Evolutionary conservation across 2,113 vertebrate genomes (phyloP), one percentile per base, ranked within the genome.

Genomic region (Hippoglossus stenolepis): DNA sequence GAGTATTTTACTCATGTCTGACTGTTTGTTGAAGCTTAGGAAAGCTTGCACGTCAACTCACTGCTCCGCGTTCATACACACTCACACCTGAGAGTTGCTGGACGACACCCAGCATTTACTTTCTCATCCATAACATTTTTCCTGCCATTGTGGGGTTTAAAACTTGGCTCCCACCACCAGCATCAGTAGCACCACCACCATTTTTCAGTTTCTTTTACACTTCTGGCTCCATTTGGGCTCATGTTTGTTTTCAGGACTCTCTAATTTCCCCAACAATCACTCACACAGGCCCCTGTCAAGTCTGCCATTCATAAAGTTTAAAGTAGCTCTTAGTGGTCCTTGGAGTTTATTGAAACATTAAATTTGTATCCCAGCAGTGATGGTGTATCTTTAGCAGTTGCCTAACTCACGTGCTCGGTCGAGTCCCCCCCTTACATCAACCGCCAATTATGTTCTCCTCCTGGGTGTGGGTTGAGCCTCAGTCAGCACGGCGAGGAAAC

Each of bases 281-380:
- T 89, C 89, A 70, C 28, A 86, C 75, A 85, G 89, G 94, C 85
- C 89, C 89, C 89, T 68, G 43, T 92, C 91, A 89, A 90, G 91
- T 89, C 92, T 93, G 85, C 90, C 93, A 94, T 95, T 94, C 94
- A 94, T 94, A 91, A 94, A 93, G 93, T 91, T 88, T 85, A 93
- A 94, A 92, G 91, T 93, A 89, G 89, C 89, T 94, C 87, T 95
- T 95, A 95, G 94, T 92, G 94, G 94, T 95, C 90, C 90, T 35
- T 77, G 60, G 77, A 93, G 93, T 93, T 94, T 94, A 94, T 95
- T 93, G 92, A 93, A 95, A 93, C 91, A 92, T 94, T 93, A 94
- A 93, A 94, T 95, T 93, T 92, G 93, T 90, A 90, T 92, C 87
- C 93, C 90, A 87, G 90, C 79, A 90, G 82, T 92, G 90, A 92